Conservation (phyloP, 2,797 vertebrate genomes). For the Ibycter americanus region DNA sequence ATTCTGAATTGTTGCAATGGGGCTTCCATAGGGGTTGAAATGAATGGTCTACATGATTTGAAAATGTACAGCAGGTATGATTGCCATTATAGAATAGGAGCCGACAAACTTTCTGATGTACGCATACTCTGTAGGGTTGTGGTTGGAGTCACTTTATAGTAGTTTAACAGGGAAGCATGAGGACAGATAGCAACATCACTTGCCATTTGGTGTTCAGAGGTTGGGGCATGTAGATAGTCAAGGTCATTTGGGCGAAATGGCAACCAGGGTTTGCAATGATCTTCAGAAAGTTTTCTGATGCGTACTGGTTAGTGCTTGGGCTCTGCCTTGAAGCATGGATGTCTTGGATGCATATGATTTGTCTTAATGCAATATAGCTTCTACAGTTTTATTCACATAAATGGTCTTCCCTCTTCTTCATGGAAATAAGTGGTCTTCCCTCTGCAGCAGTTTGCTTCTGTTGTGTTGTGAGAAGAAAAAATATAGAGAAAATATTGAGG, state of each 20-base stretch:
- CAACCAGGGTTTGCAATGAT: not conserved
- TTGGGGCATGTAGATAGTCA: not conserved
- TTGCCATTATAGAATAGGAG: not conserved
- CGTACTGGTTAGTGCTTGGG: not conserved
- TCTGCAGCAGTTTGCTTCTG: not conserved
- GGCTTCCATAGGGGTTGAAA: not conserved
- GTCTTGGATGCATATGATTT: not conserved
- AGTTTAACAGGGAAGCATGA: not conserved
- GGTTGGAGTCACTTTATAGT: not conserved
- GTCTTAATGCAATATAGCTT: not conserved
- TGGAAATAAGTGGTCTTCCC: not conserved
- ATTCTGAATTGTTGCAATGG: not conserved
- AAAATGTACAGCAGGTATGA: not conserved
- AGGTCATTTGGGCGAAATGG: not conserved
- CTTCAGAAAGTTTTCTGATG: not conserved
- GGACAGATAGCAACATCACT: not conserved
- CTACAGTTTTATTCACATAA: not conserved
- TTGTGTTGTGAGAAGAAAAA: not conserved
- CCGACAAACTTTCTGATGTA: not conserved
- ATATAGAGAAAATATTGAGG: not conserved
- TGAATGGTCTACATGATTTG: not conserved
- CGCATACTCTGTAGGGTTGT: not conserved
- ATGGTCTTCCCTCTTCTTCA: not conserved
- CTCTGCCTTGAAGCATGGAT: not conserved
- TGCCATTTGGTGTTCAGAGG: not conserved